These are phyloP conservation scores for Whitmania pigra DNA, from an alignment of 1,140 invertebrate genomes.

Conservation along the genomic window DNA sequence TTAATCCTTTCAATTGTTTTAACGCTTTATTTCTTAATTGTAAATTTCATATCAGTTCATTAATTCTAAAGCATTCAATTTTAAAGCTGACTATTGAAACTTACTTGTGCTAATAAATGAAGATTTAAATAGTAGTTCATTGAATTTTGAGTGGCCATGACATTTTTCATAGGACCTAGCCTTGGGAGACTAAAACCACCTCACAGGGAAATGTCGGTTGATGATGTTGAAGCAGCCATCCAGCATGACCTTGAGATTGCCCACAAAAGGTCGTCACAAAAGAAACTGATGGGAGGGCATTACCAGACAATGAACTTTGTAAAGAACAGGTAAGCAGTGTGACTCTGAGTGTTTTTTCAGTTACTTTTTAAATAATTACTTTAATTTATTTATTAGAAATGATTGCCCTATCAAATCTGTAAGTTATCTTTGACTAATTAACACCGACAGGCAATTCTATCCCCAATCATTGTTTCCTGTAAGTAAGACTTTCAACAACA, in stretches of 20 bases:
- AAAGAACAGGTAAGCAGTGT: not conserved
- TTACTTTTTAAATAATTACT: not conserved
- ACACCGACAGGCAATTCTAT: not conserved
- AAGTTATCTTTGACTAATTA: not conserved
- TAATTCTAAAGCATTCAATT: too few relatives aligned
- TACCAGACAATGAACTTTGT: not conserved
- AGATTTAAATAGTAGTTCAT: too few relatives aligned
- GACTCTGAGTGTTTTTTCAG: not conserved
- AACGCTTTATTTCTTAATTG: too few relatives aligned
- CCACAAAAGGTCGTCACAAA: not conserved
- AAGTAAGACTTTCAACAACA: not conserved
- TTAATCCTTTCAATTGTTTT: too few relatives aligned
- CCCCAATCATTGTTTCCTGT: not conserved
- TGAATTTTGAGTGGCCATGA: too few relatives aligned
- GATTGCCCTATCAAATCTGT: too few relatives aligned
- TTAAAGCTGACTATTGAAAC: too few relatives aligned
- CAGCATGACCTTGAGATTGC: slow-evolving; percentile 16
- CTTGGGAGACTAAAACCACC: slow-evolving; percentile 18
- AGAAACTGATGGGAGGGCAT: not conserved
- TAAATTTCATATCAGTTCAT: too few relatives aligned
- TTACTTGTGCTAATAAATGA: too few relatives aligned
- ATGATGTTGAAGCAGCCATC: slow-evolving; percentile 23
- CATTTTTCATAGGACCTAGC: slow-evolving; percentile 12
- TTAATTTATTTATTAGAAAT: not conserved
- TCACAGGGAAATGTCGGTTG: slow-evolving; percentile 23